Evolutionary conservation across 64 coral and sea anemone species (phyloP).

Genomic region (Actinia equina): DNA sequence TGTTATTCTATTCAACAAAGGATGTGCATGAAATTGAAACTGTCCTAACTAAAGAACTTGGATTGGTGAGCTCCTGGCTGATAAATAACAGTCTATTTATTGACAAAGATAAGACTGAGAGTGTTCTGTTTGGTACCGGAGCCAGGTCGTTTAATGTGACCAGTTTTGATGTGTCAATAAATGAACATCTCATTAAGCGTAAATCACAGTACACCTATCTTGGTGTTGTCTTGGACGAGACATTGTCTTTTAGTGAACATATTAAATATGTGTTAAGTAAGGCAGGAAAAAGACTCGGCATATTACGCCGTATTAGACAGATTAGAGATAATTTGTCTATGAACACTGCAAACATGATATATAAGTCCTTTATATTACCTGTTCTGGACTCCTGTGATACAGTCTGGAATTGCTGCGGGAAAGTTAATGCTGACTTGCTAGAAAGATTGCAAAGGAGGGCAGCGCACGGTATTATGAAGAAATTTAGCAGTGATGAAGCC

Average conservation of each 20-base stretch:
- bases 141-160: no score
- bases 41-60: no score
- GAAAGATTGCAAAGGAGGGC: slow-evolving; percentile 30
- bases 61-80: no score
- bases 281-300: slow-evolving; percentile 31
- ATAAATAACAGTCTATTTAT: slow-evolving; percentile 16
- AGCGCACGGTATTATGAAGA: not conserved
- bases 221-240: no score
- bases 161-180: no score
- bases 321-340: slow-evolving; percentile 30
- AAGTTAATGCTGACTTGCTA: not conserved
- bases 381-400: slow-evolving; percentile 29
- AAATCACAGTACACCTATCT: no score
- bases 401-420: no score
- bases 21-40: no score
- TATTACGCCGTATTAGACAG: slow-evolving; percentile 20
- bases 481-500: not conserved
- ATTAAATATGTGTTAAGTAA: no score
- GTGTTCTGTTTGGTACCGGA: slow-evolving; percentile 24
- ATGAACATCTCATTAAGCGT: no score
- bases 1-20: not conserved
- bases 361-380: slow-evolving; percentile 19
- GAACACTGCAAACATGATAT: not conserved
- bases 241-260: no score
- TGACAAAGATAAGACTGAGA: slow-evolving; percentile 10